Percentiles rank a stretch among this genome's conserved stretches.
Evolutionary conservation across 1,140 invertebrate genomes (phyloP).

Genomic region (Drosophila funebris): DNA sequence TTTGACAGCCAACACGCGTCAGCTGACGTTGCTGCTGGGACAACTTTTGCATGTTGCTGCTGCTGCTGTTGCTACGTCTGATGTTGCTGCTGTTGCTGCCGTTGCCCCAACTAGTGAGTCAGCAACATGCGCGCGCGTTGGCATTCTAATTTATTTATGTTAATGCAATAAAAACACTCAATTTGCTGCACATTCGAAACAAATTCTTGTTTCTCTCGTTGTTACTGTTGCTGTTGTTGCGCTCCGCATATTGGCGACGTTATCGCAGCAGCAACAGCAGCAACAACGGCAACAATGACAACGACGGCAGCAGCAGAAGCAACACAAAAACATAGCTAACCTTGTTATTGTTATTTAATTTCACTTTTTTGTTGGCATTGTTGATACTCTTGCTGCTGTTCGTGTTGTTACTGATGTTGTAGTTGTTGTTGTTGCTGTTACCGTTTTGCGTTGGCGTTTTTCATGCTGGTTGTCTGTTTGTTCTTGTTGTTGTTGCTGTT

Average conservation of each 20-base stretch:
- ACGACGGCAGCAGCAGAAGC: slow-evolving; percentile 34
- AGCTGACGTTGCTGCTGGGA: slow-evolving; percentile 25
- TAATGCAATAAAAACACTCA: slow-evolving; percentile 81
- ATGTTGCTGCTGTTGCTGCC: slow-evolving; percentile 22
- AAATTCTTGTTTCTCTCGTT: slow-evolving; percentile 17
- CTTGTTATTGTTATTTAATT: slow-evolving; percentile 82
- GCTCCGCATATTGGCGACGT: slow-evolving; percentile 56
- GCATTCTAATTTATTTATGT: slow-evolving; percentile 80
- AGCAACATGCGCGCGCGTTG: slow-evolving; percentile 48
- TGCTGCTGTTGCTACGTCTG: slow-evolving; percentile 12
- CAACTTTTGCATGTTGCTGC: slow-evolving; percentile 31
- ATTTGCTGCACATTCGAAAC: slow-evolving; percentile 65
- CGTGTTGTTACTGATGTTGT: no score
- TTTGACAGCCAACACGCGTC: slow-evolving; percentile 45
- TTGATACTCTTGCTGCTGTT: slow-evolving; percentile 42
- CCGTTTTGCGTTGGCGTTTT: slow-evolving; percentile 52
- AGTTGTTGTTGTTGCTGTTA: slow-evolving; percentile 38
- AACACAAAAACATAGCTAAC: slow-evolving; percentile 59
- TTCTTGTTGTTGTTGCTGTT: slow-evolving; percentile 13
- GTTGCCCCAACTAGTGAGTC: slow-evolving; percentile 44
- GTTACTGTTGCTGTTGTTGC: slow-evolving; percentile 38
- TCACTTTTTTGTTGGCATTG: slow-evolving; percentile 61
- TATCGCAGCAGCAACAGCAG: slow-evolving; percentile 43
- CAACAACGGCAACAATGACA: no score
- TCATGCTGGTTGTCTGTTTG: slow-evolving; percentile 18